Evolutionary conservation across 1,140 invertebrate species (phyloP), one percentile per base, ranked within the genome.

Genomic region (Neomicropteryx cornuta): DNA sequence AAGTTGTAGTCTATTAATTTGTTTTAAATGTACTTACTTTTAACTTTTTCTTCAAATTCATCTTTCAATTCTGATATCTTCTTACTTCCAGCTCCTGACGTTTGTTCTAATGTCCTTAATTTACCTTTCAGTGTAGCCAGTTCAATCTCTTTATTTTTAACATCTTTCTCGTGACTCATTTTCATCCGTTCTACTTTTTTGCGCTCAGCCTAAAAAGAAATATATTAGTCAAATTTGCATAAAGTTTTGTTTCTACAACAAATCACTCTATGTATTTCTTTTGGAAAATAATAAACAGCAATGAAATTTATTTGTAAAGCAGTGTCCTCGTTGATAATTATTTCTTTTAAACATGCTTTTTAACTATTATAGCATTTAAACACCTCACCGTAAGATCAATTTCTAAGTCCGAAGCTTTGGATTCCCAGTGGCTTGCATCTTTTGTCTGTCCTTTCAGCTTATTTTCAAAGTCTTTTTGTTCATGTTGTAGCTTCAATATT

Each of bases 121-220:
- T 81, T 81, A 20, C 70, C 74, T 47, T 76, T 79, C 8, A 84
- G 55, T 11, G 62, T 65, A 2, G 71, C 65, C 27, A 87, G 51
- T 56, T 85, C 81, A 4, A 70, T 60, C 46, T 83, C 80, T 49
- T 73, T 73, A 44, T 72, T 73, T 50, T 74, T 75, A n/a, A 69
- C 51, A 48, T 77, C 72, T 47, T 71, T 73, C 30, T 78, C 75
- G 27, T 73, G 68, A 32, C 72, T 70, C 13, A 59, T 48, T 49
- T 79, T 77, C 51, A 77, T 58, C 33, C 75, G 53, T 37, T 81
- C 77, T 29, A 72, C 37, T 51, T 72, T 73, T 47, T 77, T 78
- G 38, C 67, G 67, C 52, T 81, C 78, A 38, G 73, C 70, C 75
- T 77, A 39, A 31, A 45, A 48, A 41, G 39, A 32, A 38, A 44